A percentile compares a stretch with the other conserved stretches of the same genome.
These are phyloP conservation scores for Helicoverpa assulta DNA, from an alignment of 2,888 invertebrate genomes.

Conservation along the genomic window DNA sequence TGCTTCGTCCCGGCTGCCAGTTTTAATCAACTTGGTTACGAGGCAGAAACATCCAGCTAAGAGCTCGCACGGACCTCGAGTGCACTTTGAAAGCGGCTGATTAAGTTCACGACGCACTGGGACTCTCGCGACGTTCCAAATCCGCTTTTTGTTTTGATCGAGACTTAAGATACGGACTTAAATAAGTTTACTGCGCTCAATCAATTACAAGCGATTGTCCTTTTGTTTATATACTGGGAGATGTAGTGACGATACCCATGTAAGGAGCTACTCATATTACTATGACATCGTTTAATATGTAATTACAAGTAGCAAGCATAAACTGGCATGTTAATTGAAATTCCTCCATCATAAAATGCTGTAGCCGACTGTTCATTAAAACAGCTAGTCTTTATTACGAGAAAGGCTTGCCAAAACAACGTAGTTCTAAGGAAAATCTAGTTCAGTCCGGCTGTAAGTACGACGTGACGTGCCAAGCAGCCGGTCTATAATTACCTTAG, in stretches of 20 bases:
- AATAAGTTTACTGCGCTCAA: constrained; percentile 38
- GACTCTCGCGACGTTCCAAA: constrained; percentile 45
- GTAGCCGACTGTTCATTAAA: constrained; percentile 2
- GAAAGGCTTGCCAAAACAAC: constrained; percentile 29
- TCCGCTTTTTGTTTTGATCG: constrained; percentile 57
- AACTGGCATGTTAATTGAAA: constrained; percentile 30
- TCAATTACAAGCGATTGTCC: constrained; percentile 36
- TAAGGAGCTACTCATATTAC: constrained; percentile 41
- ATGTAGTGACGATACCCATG: constrained; percentile 43
- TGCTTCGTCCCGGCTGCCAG: constrained; percentile 71
- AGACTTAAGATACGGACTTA: constrained; percentile 46
- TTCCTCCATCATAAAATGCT: constrained; percentile 2
- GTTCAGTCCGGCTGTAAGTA: constrained; percentile 42
- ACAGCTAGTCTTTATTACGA: constrained; percentile 5
- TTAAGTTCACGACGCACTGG: constrained; percentile 70
- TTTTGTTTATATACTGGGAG: constrained; percentile 32
- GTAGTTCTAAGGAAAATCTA: constrained; percentile 36
- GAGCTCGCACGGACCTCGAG: constrained; percentile 74
- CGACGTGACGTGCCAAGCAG: constrained; percentile 63
- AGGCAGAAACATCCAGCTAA: constrained; percentile 68
- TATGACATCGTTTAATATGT: constrained; percentile 20
- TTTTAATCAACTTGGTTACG: constrained; percentile 82
- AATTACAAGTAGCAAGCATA: constrained; percentile 28
- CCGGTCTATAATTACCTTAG: constrained; percentile 66
- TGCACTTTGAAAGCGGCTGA: constrained; percentile 77